A percentile compares a stretch with the other conserved stretches of the same genome.
These are phyloP conservation scores for Rhyacichthys aspro DNA, from an alignment of 2,797 vertebrate species.

Conservation along the genomic window DNA sequence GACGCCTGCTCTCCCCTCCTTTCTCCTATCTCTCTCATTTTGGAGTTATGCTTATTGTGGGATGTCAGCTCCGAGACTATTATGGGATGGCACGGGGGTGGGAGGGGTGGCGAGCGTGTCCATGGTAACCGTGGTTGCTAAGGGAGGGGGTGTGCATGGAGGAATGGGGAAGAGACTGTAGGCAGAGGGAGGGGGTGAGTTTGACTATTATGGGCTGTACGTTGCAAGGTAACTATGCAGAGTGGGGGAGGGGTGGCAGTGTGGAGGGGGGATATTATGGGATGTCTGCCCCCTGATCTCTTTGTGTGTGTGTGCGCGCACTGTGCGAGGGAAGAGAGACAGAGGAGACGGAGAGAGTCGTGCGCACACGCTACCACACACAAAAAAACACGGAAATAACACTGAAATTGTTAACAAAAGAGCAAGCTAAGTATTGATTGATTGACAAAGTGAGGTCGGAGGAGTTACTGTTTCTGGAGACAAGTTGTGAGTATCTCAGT, in stretches of 20 bases:
- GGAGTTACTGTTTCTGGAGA: slow-evolving; percentile 58
- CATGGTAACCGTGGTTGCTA: slow-evolving; percentile 81
- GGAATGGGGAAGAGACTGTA: slow-evolving; percentile 83
- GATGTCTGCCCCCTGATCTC: slow-evolving; percentile 89
- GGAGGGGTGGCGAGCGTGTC: slow-evolving; percentile 74
- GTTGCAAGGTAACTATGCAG: slow-evolving; percentile 91
- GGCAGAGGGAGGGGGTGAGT: slow-evolving; percentile 65
- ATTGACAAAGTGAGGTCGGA: slow-evolving; percentile 57
- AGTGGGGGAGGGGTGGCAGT: slow-evolving; percentile 81
- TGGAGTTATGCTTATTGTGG: slow-evolving; percentile 88
- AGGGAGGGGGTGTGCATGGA: slow-evolving; percentile 77
- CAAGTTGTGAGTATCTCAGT: slow-evolving; percentile 76
- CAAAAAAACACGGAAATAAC: slow-evolving; percentile 58
- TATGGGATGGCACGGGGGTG: slow-evolving; percentile 81
- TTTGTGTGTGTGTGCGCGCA: slow-evolving; percentile 86
- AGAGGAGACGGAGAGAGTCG: slow-evolving; percentile 76
- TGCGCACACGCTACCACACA: slow-evolving; percentile 71
- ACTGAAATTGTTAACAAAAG: slow-evolving; percentile 53
- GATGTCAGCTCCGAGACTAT: slow-evolving; percentile 85
- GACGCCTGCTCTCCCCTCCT: slow-evolving; percentile 59
- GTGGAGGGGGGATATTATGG: slow-evolving; percentile 83
- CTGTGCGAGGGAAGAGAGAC: slow-evolving; percentile 73
- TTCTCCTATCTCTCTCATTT: slow-evolving; percentile 73
- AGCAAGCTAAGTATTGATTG: slow-evolving; percentile 48
- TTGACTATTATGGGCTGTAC: slow-evolving; percentile 90